Evolutionary conservation across 1,140 invertebrate genomes (phyloP).

Genomic region (Hypothenemus hampei): DNA sequence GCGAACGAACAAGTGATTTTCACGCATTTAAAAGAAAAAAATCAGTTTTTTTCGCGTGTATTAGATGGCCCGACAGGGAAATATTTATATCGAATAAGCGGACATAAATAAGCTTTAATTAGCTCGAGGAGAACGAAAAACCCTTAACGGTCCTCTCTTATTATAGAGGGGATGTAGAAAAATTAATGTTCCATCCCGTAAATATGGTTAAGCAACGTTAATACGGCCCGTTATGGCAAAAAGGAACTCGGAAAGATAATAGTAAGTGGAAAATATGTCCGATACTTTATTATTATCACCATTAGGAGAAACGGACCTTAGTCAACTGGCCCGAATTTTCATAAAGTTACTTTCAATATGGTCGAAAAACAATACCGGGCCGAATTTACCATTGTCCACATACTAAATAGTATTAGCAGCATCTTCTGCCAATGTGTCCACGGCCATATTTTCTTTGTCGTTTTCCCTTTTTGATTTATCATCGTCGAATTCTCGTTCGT

Average conservation of each 20-base stretch:
- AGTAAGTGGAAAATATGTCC: conserved; percentile 28
- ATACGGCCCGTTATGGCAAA: conserved; percentile 25
- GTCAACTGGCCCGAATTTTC: conserved; percentile 8
- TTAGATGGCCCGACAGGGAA: too few relatives aligned
- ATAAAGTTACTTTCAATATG: background rate
- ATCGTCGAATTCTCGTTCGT: background rate
- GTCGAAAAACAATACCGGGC: background rate
- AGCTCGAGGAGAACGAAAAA: conserved; percentile 18
- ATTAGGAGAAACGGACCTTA: conserved; percentile 8
- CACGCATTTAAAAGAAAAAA: too few relatives aligned
- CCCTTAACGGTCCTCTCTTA: conserved; percentile 17
- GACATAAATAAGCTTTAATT: conserved; percentile 22
- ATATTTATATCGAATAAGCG: too few relatives aligned
- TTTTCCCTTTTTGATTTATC: background rate
- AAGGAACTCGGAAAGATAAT: conserved; percentile 26
- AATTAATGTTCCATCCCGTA: conserved; percentile 23
- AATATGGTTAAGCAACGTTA: conserved; percentile 24
- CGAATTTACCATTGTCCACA: conserved; percentile 1
- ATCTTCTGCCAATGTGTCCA: conserved; percentile 19
- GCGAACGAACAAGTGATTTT: too few relatives aligned
- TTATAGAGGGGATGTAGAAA: conserved; percentile 25
- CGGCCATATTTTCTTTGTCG: conserved; percentile 13
- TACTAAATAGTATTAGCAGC: too few relatives aligned
- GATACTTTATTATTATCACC: conserved; percentile 27
- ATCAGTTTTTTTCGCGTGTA: too few relatives aligned